Conservation (phyloP, 2,888 invertebrate species). For the Galerucella calmariensis region DNA sequence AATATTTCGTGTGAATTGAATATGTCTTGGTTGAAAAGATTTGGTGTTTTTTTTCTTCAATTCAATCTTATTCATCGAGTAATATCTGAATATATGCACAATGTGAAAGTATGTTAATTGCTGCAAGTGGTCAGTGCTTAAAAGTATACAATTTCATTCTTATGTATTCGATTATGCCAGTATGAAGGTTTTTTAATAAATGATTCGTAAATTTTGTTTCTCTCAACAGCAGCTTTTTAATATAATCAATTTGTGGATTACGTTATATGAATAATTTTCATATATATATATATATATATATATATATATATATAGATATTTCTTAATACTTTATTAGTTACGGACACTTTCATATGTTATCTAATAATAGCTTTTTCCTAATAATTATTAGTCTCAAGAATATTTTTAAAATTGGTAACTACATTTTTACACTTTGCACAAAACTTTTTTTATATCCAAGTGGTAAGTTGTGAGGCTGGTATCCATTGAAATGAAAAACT, state of each 20-base stretch:
- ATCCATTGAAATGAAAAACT: background rate
- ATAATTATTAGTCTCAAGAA: no score
- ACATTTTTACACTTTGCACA: no score
- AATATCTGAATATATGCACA: background rate
- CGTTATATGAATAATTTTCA: background rate
- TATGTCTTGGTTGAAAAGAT: background rate
- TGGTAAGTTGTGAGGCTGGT: no score
- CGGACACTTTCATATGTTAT: background rate
- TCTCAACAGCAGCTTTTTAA: background rate
- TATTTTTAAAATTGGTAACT: no score
- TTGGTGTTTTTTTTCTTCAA: background rate
- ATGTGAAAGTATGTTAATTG: conserved; percentile 2
- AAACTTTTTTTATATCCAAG: no score
- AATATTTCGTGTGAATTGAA: background rate
- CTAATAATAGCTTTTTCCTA: background rate
- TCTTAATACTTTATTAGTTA: background rate
- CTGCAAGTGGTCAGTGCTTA: background rate
- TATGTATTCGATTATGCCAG: background rate
- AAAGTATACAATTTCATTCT: background rate
- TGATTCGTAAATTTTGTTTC: background rate
- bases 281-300: background rate
- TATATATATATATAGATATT: background rate
- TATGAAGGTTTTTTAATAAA: background rate
- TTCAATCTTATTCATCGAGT: no score
- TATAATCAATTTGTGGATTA: background rate